Percentiles rank a stretch among this genome's conserved stretches.
phyloP scores from a whole-genome alignment of 2,113 vertebrate genomes.

The Paralichthys olivaceus region DNA sequence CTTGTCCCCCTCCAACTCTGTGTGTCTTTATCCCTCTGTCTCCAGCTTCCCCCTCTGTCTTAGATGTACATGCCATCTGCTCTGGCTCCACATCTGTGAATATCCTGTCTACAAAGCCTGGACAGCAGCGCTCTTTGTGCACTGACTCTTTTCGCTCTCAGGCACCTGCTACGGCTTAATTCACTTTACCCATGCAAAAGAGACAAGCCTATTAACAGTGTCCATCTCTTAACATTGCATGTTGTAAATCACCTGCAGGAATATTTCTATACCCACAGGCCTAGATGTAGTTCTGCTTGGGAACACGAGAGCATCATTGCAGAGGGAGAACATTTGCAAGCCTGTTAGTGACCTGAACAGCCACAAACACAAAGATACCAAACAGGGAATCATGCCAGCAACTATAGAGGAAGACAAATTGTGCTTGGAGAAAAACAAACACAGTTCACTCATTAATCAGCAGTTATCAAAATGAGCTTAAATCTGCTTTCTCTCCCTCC shows the following conservation, averaged over 20 bases:
- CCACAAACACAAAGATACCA: constrained; percentile 11
- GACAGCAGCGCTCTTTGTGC: constrained; percentile 75
- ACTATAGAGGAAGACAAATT: constrained; percentile 27
- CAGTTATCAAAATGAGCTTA: constrained; percentile 6
- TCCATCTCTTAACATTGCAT: constrained; percentile 53
- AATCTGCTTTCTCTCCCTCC: constrained; percentile 34
- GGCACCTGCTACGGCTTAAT: constrained; percentile 81
- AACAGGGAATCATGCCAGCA: constrained; percentile 32
- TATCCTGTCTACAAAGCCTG: constrained; percentile 76
- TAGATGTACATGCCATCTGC: constrained; percentile 76
- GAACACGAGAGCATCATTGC: constrained; percentile 26
- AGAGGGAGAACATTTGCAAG: constrained; percentile 50
- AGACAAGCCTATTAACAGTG: constrained; percentile 64
- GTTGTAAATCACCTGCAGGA: constrained; percentile 51
- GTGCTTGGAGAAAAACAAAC: constrained; percentile 55
- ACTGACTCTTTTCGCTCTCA: constrained; percentile 54
- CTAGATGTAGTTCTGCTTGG: constrained; percentile 28
- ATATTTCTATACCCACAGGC: constrained; percentile 50
- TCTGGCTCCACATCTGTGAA: constrained; percentile 81
- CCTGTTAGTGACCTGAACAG: constrained; percentile 25
- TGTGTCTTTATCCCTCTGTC: constrained; percentile 75
- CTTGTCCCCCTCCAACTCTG: constrained; percentile 59
- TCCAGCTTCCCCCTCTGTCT: constrained; percentile 72
- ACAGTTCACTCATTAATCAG: constrained; percentile 46
- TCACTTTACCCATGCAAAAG: constrained; percentile 66